Percentiles rank a stretch among this genome's conserved stretches.
Conservation (phyloP, 2,888 invertebrate species). For the Danaus chrysippus region DNA sequence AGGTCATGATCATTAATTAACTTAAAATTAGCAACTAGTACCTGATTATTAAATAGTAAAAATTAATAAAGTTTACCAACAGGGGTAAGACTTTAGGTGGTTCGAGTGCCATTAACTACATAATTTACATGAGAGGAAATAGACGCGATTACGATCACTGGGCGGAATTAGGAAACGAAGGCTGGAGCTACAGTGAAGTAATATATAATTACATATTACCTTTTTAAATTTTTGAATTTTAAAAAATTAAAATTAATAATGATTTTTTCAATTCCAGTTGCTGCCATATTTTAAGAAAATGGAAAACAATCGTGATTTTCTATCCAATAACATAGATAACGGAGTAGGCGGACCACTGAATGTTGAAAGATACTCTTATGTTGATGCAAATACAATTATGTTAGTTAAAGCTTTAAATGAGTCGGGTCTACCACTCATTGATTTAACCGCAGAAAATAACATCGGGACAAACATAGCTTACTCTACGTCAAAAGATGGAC, state of each 20-base stretch:
- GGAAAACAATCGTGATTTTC: conserved; percentile 80
- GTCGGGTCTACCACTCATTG: conserved; percentile 78
- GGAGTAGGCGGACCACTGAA: conserved; percentile 80
- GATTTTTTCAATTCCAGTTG: conserved; percentile 52
- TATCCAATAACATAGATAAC: conserved; percentile 77
- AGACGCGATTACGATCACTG: conserved; percentile 82
- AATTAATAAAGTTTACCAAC: conserved; percentile 35
- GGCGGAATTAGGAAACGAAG: conserved; percentile 80
- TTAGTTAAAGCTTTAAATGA: conserved; percentile 80
- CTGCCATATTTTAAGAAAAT: conserved; percentile 86
- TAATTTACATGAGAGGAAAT: conserved; percentile 82
- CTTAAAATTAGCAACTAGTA: too few relatives aligned
- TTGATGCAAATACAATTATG: conserved; percentile 77
- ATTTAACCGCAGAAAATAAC: conserved; percentile 78
- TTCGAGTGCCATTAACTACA: conserved; percentile 81
- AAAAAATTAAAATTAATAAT: conserved; percentile 16
- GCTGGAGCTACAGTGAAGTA: conserved; percentile 81
- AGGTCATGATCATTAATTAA: conserved; percentile 45
- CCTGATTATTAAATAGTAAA: not conserved
- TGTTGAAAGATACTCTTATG: conserved; percentile 81
- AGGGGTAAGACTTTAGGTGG: conserved; percentile 84
- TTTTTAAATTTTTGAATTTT: not conserved
- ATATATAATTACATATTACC: not conserved
- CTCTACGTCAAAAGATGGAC: conserved; percentile 79
- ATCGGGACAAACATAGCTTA: conserved; percentile 82